Evolutionary conservation across 2,888 invertebrate species (phyloP), one percentile per base, ranked within the genome.

Genomic region (Caenorhabditis imperialis): DNA sequence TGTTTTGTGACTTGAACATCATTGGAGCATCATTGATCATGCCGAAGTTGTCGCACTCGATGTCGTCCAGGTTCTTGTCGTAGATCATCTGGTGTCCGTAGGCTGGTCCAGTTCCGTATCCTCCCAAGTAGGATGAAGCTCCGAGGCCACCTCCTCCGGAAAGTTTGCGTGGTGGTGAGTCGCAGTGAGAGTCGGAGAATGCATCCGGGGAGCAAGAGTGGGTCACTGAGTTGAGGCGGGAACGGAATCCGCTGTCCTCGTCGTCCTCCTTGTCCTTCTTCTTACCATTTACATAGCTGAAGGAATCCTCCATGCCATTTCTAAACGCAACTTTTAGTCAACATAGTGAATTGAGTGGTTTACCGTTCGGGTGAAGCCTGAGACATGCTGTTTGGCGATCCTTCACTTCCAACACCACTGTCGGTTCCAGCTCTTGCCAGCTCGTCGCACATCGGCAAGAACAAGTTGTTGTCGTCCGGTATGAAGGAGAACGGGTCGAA

Each of bases 201-300:
- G 78, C 75, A 12, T 79, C 76, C 3, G 82, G 82, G 20, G 81
- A 81, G 60, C 81, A 77, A 20, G 79, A 76, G 38, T 82, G 82
- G 12, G 80, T 79, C 35, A 82, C 78, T 0, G 81, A 79, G 62
- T 81, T 82, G 44, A 81, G 72, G 27, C 83, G 54, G 8, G 74
- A 77, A 25, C 81, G 72, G 78, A 86, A 86, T 35, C 86, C 86
- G 35, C 84, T 84, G 38, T 87, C 85, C 58, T 86, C 86, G 33
- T 82, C 82, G 45, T 82, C 82, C 18, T 82, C 82, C 35, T 80
- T 78, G 22, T 77, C 75, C 23, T 76, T 73, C 51, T 76, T 75
- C 54, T 71, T 73, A 4, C 58, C 22, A 10, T 45, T 57, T 6
- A 75, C 35, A 30, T 47, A 69, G 30, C 54, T 69, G 65, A 71